Percentiles rank a stretch among this genome's conserved stretches.
These are phyloP conservation scores for Clarias batrachus DNA, from an alignment of 2,113 vertebrate species.

Conservation along the genomic window DNA sequence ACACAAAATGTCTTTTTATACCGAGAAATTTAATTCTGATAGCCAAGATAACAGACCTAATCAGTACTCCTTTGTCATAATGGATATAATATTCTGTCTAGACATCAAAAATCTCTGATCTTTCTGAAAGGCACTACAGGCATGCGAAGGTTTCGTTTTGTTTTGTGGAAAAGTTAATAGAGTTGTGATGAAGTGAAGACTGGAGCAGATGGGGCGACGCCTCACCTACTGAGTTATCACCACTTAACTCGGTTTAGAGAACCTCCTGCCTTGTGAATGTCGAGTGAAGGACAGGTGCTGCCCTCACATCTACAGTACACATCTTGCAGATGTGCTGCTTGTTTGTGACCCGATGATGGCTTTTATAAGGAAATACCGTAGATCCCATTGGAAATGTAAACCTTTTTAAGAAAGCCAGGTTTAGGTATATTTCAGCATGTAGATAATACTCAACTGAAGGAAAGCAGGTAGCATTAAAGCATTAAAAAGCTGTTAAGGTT, in stretches of 20 bases:
- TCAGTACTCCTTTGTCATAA: neutral
- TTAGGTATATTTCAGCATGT: neutral
- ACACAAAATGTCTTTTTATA: neutral
- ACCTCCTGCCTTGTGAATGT: slow-evolving; percentile 34
- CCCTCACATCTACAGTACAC: neutral
- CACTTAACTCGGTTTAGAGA: slow-evolving; percentile 42
- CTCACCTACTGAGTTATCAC: slow-evolving; percentile 54
- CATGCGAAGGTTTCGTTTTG: neutral
- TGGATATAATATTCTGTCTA: neutral
- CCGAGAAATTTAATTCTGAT: neutral
- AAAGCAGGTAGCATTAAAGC: neutral
- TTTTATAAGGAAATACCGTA: neutral
- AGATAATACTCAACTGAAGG: neutral
- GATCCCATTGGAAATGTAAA: neutral
- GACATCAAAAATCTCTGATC: neutral
- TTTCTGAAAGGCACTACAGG: slow-evolving; percentile 2
- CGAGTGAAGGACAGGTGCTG: slow-evolving; percentile 36
- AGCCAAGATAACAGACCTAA: neutral
- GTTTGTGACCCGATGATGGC: neutral
- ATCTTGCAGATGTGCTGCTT: neutral
- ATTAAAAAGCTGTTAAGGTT: slow-evolving; percentile 15
- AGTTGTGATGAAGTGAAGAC: slow-evolving; percentile 34
- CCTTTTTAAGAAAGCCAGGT: neutral
- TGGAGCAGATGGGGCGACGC: slow-evolving; percentile 46
- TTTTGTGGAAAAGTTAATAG: slow-evolving; percentile 53